Base-by-base conservation (phyloP, 2,797 vertebrate species). In the Pantherophis alleghaniensis region DNA sequence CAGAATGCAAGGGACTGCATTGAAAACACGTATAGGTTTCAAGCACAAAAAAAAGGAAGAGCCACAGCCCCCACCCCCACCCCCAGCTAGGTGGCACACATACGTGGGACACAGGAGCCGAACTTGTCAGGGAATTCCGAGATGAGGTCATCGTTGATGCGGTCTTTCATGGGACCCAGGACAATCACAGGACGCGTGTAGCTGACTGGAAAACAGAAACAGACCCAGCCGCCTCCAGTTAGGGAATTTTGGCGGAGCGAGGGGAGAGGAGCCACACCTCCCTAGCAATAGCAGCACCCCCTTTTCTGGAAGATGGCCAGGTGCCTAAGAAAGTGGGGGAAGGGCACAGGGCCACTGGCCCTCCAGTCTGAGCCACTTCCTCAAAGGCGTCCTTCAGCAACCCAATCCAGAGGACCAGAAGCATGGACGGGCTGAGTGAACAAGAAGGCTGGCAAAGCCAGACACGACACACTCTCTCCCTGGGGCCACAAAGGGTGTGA, bases 121-220 rank as follows among this genome's bases (percentile, higher is more conserved):
- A 99, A 99, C 92, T 99, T 99, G 97, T 99, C 99, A 1, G 99
- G 99, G 96, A 99, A 99, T 97, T 99, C 99, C 0, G 99, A 99
- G 96, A 99, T 99, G 92, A 99, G 97, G 97, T 99, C 99, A 93
- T 99, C 99, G 57, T 99, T 99, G 97, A 99, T 98, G 90, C 99
- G 98, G 94, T 99, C 99, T 96, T 99, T 99, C 99, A 99, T 99
- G 88, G 99, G 99, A 92, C 99, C 99, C 96, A 99, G 98, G 96
- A 99, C 97, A 95, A 99, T 99, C 96, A 99, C 98, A 22, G 99
- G 99, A 53, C 99, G 98, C 60, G 99, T 98, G 96, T 99, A 99
- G 97, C 93, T 98, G 90, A 99, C 99, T 99, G 96, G 94, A 96
- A 96, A 51, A 83, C 20, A 92, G 7, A 96, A 90, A 90, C 96